phyloP scores from a whole-genome alignment of 2,113 vertebrate genomes.

The Ophthalmolycus amberensis region DNA sequence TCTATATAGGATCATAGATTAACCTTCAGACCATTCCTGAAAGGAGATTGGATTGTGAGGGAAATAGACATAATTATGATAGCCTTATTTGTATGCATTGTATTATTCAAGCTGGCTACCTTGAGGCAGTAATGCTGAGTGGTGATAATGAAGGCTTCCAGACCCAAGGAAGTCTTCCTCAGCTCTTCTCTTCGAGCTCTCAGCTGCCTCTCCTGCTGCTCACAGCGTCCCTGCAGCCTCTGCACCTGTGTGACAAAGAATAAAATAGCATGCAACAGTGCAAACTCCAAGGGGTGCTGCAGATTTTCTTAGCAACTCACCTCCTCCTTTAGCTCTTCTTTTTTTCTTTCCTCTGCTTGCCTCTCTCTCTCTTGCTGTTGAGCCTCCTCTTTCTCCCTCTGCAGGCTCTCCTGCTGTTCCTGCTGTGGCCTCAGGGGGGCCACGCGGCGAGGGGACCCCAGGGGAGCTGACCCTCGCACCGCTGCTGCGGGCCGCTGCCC shows the following conservation, averaged over 20 bases:
- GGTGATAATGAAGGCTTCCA: constrained; percentile 91
- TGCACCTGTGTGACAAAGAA: constrained; percentile 75
- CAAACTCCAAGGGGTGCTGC: not conserved
- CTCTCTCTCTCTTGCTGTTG: constrained; percentile 75
- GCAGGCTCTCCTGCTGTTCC: constrained; percentile 74
- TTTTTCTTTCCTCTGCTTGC: constrained; percentile 61
- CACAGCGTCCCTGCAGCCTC: constrained; percentile 87
- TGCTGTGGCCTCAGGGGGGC: constrained; percentile 73
- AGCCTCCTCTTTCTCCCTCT: constrained; percentile 78
- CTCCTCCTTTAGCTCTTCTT: constrained; percentile 70
- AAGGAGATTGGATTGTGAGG: not conserved
- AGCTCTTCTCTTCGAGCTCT: constrained; percentile 84
- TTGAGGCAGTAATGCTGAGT: constrained; percentile 93
- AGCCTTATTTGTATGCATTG: constrained; percentile 1
- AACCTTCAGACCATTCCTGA: not conserved
- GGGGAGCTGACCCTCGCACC: constrained; percentile 63
- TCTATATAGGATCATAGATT: not conserved
- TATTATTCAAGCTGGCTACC: constrained; percentile 69
- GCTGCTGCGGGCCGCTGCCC: constrained; percentile 72
- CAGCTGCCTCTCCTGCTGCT: constrained; percentile 88
- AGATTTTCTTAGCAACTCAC: constrained; percentile 46
- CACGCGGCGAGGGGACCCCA: constrained; percentile 65
- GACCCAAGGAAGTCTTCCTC: constrained; percentile 83
- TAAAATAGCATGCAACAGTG: not conserved
- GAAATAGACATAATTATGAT: not conserved